Percentiles rank a stretch among this genome's conserved stretches.
These are phyloP conservation scores for Tetragnatha montana DNA, from an alignment of 2,888 invertebrate genomes.

Conservation along the genomic window DNA sequence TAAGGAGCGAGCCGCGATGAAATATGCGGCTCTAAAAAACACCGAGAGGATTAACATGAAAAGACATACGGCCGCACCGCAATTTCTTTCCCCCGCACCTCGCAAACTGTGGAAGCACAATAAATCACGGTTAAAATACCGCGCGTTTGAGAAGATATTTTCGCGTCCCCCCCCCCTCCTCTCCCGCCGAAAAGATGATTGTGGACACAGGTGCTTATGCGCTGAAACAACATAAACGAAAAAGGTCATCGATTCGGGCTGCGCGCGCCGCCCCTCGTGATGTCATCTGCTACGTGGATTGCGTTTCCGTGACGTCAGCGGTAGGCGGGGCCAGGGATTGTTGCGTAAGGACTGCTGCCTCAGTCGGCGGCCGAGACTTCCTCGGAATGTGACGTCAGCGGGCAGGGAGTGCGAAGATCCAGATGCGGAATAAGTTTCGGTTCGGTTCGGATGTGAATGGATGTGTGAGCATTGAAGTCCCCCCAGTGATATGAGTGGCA, in stretches of 20 bases:
- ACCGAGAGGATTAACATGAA: neutral
- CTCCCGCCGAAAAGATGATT: constrained; percentile 35
- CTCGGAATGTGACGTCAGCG: constrained; percentile 53
- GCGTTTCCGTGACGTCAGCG: constrained; percentile 49
- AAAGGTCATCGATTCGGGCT: constrained; percentile 69
- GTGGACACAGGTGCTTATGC: constrained; percentile 67
- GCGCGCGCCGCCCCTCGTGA: constrained; percentile 47
- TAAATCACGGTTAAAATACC: constrained; percentile 56
- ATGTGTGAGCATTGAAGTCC: neutral
- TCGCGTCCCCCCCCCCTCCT: neutral
- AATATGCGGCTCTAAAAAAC: neutral
- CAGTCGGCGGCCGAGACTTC: constrained; percentile 40
- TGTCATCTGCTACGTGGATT: constrained; percentile 49
- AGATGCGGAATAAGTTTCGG: constrained; percentile 49
- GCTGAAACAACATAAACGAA: constrained; percentile 65
- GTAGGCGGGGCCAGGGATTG: neutral
- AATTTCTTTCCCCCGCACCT: neutral
- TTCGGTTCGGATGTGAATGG: constrained; percentile 27
- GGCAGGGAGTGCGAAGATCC: constrained; percentile 2
- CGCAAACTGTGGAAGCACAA: constrained; percentile 46
- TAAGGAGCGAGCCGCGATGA: neutral
- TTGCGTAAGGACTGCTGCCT: constrained; percentile 39
- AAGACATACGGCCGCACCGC: neutral
- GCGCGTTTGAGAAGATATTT: constrained; percentile 1
- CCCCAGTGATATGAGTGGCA: too few species aligned